Base-by-base conservation (phyloP, 2,113 vertebrate genomes). In the Synchiropus splendidus region DNA sequence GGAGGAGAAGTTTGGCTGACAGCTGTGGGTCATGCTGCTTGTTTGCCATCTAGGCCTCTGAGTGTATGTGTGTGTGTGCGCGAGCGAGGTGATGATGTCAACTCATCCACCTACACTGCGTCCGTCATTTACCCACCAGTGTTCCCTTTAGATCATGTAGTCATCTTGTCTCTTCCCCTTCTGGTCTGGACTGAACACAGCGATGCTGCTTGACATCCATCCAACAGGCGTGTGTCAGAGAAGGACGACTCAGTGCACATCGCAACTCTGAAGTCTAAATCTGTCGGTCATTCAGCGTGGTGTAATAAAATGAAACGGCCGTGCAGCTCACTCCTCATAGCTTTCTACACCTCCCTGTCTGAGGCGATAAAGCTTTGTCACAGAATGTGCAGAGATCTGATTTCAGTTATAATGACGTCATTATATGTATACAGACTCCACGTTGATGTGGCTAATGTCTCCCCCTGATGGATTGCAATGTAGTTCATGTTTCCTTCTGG, bases 391-490 rank as follows among this genome's bases (percentile, higher is more conserved):
- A 39, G 31, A 12, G 32, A 52, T 54, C 27, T 55, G 59, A 65
- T 58, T 54, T 63, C 35, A 10, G 34, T 36, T 32, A 45, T 48
- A 51, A 55, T 56, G 59, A 73, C 66, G 62, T 71, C 51, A 55
- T 66, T 44, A 44, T 33, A 41, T 40, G n/a, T 36, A 60, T 42
- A 36, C 51, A 13, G 36, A 43, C 47, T 36, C 39, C 17, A 40
- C 55, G 63, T 38, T 59, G n/a, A n/a, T n/a, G n/a, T n/a, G n/a
- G 21, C 21, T 27, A 36, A 14, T 74, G 59, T 71, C 58, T 74
- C 61, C 49, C 59, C 62, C 70, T 58, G 10, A 62, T 61, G 59
- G 70, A 51, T 3, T 14, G 3, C 27, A 17, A 48, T 48, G 48
- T 38, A 54, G 37, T 61, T n/a, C 11, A 27, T 12, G 42, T 51